These are phyloP conservation scores for Aphelinus atriplicis DNA, from an alignment of 1,140 invertebrate genomes.

Conservation along the genomic window DNA sequence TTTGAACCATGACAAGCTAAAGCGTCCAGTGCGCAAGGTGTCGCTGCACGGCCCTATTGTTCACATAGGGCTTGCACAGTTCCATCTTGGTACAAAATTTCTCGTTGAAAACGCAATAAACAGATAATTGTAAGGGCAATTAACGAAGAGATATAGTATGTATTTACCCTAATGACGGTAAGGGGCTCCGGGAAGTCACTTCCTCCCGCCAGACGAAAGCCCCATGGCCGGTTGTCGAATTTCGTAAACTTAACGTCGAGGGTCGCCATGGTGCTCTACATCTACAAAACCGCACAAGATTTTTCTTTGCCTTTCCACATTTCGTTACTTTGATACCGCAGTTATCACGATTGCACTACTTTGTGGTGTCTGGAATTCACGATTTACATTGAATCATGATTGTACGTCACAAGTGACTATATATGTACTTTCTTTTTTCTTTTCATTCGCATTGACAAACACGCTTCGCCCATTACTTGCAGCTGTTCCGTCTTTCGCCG, in stretches of 20 bases:
- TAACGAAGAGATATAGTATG: neutral
- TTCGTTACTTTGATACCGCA: neutral
- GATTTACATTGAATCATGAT: slow-evolving; percentile 1
- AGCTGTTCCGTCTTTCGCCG: too few species aligned
- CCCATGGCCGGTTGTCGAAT: slow-evolving; percentile 80
- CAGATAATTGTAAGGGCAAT: slow-evolving; percentile 3
- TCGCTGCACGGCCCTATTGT: too few species aligned
- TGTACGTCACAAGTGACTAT: neutral
- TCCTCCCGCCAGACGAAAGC: slow-evolving; percentile 87
- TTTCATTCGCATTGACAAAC: too few species aligned
- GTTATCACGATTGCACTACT: too few species aligned
- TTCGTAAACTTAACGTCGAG: slow-evolving; percentile 69
- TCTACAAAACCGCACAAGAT: slow-evolving; percentile 51
- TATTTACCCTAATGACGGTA: slow-evolving; percentile 82
- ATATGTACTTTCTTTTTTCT: too few species aligned
- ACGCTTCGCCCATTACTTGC: too few species aligned
- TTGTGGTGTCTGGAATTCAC: too few species aligned
- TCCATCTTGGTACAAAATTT: neutral
- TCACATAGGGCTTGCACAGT: too few species aligned
- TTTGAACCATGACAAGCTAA: neutral
- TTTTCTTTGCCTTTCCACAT: neutral
- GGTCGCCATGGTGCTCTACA: slow-evolving; percentile 61
- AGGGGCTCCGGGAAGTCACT: slow-evolving; percentile 83
- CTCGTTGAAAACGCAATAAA: neutral
- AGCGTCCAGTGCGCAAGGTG: too few species aligned